Evolutionary conservation across 2,113 vertebrate species (phyloP), one percentile per base, ranked within the genome.

Genomic region (Paramisgurnus dabryanus): DNA sequence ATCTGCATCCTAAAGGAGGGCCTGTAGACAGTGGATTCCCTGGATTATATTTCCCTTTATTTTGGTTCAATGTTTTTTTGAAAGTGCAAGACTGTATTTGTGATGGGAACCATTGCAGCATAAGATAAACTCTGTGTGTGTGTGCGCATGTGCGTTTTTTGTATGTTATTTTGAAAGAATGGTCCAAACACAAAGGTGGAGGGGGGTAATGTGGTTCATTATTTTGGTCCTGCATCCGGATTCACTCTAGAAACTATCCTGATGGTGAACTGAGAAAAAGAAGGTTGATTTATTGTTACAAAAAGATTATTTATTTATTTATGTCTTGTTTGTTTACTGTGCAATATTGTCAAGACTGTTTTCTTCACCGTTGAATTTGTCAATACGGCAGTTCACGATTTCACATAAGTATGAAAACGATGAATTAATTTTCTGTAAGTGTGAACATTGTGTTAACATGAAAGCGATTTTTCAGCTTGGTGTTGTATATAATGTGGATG

Each of bases 311-410:
- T 78, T 75, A 87, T 82, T 73, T 79, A 74, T 68, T 80, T 83
- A 85, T 76, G 80, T 91, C 92, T 89, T 90, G 78, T 86, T 74
- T 89, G 87, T 91, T 91, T 90, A 86, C 92, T 93, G 95, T 95
- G 95, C 95, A 96, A 95, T 96, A 94, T 90, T 92, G 92, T 69
- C 75, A 78, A 50, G 75, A 60, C 79, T 72, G 0, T 12, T 67
- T 80, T 79, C 89, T 92, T 92, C 89, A 78, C 85, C 86, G 67
- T 89, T 85, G 83, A 68, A 78, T 90, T 80, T 90, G 15, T 41
- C 12, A 5, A 85, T 85, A 90, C 85, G 90, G 85, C 17, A 6
- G 41, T 34, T 53, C 40, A 17, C 17, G 4, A 17, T 15, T 53
- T 53, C 49, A 12, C 11, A 12, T 18, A 6, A n/a, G 6, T 17